phyloP scores from a whole-genome alignment of 2,113 vertebrate species.

The Poicephalus gulielmi region DNA sequence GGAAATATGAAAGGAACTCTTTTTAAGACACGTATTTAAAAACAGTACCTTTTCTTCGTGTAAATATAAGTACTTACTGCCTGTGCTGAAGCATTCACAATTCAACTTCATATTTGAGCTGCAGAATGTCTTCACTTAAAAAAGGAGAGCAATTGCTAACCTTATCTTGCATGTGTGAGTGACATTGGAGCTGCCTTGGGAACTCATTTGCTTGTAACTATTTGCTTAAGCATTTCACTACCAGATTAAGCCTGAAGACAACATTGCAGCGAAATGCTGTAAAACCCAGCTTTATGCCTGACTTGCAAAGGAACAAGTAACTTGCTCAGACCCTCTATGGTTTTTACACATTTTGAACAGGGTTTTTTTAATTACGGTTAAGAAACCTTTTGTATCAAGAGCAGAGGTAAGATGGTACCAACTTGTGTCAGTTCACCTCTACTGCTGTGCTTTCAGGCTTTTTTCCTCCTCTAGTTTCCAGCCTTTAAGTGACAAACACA shows the following conservation, averaged over 20 bases:
- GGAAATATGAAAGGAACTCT: neutral
- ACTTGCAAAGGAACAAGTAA: neutral
- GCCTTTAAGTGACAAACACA: neutral
- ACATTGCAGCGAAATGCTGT: neutral
- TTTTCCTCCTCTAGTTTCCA: neutral
- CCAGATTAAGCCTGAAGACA: conserved; percentile 12
- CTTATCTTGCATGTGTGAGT: neutral
- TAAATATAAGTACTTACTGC: neutral
- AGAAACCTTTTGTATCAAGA: neutral
- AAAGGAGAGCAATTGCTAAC: neutral
- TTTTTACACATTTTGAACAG: neutral
- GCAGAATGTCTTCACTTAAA: neutral
- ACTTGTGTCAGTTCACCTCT: neutral
- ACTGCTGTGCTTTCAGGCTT: neutral
- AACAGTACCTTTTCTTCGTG: neutral
- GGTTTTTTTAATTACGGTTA: neutral
- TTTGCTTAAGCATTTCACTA: conserved; percentile 35
- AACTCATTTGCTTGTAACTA: conserved; percentile 23
- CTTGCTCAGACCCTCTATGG: neutral
- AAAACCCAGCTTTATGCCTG: neutral
- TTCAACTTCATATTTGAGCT: neutral
- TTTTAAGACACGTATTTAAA: neutral
- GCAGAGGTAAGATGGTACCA: neutral
- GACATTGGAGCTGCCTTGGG: neutral
- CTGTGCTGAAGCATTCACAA: neutral